Conservation (phyloP, 2,888 invertebrate genomes). For the Hydropsyche betteni region DNA sequence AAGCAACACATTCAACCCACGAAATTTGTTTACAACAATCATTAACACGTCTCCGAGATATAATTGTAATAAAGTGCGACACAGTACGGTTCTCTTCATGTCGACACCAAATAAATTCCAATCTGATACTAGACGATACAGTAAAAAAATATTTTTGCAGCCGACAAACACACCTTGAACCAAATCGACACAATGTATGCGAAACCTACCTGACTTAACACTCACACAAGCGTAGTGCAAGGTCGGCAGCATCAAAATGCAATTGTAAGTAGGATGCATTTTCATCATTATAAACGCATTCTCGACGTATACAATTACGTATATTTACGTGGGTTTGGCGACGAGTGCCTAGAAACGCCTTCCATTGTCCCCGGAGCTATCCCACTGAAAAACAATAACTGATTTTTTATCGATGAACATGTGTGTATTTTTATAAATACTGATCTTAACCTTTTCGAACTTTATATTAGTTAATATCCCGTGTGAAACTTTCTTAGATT, state of each 20-base stretch:
- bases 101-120: no score
- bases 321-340: constrained; percentile 6
- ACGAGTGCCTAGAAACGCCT: background rate
- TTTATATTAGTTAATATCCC: no score
- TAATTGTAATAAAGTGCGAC: no score
- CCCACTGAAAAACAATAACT: background rate
- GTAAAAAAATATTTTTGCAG: constrained; percentile 3
- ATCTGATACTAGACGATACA: no score
- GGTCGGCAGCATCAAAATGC: constrained; percentile 11
- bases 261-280: constrained; percentile 28
- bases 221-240: background rate
- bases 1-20: no score
- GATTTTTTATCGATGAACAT: background rate
- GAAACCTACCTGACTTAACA: constrained; percentile 1
- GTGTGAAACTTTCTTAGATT: no score
- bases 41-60: no score
- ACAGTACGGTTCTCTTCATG: no score
- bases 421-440: no score
- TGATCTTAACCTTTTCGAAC: no score
- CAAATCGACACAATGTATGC: constrained; percentile 18
- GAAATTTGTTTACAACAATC: no score
- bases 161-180: constrained; percentile 14
- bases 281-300: constrained; percentile 26
- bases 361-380: constrained; percentile 13
- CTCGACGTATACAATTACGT: background rate